Evolutionary conservation across 1,140 invertebrate genomes (phyloP), one percentile per base, ranked within the genome.

Genomic region (Cotesia typhae): DNA sequence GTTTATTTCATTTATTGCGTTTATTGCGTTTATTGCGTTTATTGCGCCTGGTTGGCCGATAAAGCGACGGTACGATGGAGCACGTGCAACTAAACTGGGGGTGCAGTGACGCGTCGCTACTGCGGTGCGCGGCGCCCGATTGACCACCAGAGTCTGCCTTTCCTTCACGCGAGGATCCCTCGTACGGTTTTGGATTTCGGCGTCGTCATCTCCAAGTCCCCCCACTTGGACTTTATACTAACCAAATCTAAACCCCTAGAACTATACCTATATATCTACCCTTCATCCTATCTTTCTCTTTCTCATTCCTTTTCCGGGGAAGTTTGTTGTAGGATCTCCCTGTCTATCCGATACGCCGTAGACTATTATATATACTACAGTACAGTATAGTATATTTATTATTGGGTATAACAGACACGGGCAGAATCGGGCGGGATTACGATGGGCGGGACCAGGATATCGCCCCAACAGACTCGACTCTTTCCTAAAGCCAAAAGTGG

Each of bases 111-210:
- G 81, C 82, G 83, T 84, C 82, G 82, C 83, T 81, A 82, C 82
- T 85, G 78, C 80, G 82, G 83, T 87, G 83, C 85, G 82, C 84
- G 83, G 78, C 82, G 81, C 84, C 83, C 85, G 85, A 85, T 87
- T 85, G 85, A 86, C 85, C 85, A 85, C 79, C 83, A 79, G 82
- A 82, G 83, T 87, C 85, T 87, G 85, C 80, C 80, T 84, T 84
- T 81, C 80, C 77, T 80, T 70, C 79, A 80, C 78, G 78, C 82
- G 80, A 79, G 79, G 79, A 81, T 79, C 76, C 79, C 82, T 79
- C 72, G 80, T 77, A 71, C 59, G 71, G 75, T 77, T 51, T 14
- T 12, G 38, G 38, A 59, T 66, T 73, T 67, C 73, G 41, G 37
- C 76, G 64, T 65, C 75, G 70, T 78, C 74, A 66, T 77, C 74